Evolutionary conservation across 2,888 invertebrate genomes (phyloP), one percentile per base, ranked within the genome.

Genomic region (Trichopria drosophilae): DNA sequence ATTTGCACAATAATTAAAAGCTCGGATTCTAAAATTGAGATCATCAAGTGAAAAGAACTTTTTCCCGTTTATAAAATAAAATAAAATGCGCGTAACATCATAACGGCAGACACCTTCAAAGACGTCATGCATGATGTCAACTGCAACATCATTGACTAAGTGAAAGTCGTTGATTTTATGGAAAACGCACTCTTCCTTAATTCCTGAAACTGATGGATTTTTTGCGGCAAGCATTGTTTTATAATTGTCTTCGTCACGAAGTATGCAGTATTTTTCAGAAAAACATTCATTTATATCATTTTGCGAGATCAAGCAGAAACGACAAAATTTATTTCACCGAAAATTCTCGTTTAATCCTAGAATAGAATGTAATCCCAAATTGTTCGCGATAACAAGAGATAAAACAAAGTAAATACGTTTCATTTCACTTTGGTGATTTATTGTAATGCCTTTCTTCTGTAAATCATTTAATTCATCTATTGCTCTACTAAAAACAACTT

Each of bases 331-430:
- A 10, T 31, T 42, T 9, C 36, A 37, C 12, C 37, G 54, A 35
- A 60, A 63, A 41, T 50, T 46, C 46, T 57, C 54, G 19, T 4
- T 20, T 13, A 61, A 59, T 6, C 61, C 60, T 13, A 58, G 39
- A 28, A 59, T 35, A 1, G 31, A 39, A 43, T 61, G 40, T 5
- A 55, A 19, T 4, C 58, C 59, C 5, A 54, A 16, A 41, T 51
- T 55, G 29, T 55, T 48, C 3, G 36, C 51, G 6, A 45, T 19
- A 20, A 55, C 37, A 9, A 55, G 20, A 5, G 35, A 19, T 20
- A 55, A 41, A n/a, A 47, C 40, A 42, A 55, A 55, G 34, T 32
- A 35, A 20, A 55, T 35, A 39, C 19, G 26, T 20, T 42, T 39
- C 12, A 26, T 12, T 1, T 26, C 48, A 16, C 3, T 16, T 10